Percentiles rank a stretch among this genome's conserved stretches.
These are phyloP conservation scores for Indicator maculatus DNA, from an alignment of 2,113 vertebrate genomes.

Conservation along the genomic window DNA sequence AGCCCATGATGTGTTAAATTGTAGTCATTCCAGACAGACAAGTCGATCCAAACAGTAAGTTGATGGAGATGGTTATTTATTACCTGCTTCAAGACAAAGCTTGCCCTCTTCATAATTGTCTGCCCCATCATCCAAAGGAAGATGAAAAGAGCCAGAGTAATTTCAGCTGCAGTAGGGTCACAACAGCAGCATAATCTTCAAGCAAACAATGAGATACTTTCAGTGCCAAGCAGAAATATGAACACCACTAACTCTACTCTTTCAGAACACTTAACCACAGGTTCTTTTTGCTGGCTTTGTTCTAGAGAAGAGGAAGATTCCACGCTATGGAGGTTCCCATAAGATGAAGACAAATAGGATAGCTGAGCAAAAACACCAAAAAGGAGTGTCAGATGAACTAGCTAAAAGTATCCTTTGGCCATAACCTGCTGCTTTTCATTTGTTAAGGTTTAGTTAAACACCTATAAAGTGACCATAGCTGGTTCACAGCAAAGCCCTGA, in stretches of 20 bases:
- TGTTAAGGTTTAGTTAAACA: background rate
- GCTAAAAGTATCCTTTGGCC: background rate
- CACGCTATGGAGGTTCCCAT: background rate
- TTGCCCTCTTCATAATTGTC: constrained; percentile 47
- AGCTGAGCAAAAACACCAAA: background rate
- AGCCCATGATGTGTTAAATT: constrained; percentile 18
- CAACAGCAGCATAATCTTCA: constrained; percentile 1
- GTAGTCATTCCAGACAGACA: constrained; percentile 63
- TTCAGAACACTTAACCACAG: constrained; percentile 23
- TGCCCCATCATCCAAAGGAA: constrained; percentile 28
- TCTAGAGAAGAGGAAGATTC: background rate
- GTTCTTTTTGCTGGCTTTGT: constrained; percentile 27
- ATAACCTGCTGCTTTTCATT: background rate
- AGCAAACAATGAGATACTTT: constrained; percentile 2
- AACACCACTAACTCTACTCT: background rate
- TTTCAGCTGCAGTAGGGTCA: constrained; percentile 18
- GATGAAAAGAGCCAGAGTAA: constrained; percentile 47
- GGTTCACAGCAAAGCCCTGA: background rate
- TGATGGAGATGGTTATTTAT: constrained; percentile 49
- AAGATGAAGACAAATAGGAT: background rate
- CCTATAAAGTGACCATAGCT: background rate
- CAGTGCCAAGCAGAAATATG: background rate
- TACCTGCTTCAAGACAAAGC: constrained; percentile 63
- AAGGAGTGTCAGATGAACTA: background rate
- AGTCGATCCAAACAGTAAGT: constrained; percentile 47